Base-by-base conservation (phyloP, 2,113 vertebrate genomes). In the Leiothrix lutea region DNA sequence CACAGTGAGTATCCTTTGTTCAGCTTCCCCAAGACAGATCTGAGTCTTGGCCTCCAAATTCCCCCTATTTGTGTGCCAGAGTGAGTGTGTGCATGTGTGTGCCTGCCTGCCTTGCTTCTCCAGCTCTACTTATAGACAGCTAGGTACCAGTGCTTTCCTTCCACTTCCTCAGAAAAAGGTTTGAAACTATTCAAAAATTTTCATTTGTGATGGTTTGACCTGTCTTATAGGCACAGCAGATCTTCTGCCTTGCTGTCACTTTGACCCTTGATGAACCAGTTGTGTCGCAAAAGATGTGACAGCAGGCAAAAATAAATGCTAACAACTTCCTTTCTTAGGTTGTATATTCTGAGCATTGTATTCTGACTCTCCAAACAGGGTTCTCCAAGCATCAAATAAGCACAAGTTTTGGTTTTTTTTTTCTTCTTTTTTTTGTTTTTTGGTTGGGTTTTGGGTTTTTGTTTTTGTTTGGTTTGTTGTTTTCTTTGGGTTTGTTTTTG, bases 11-110 rank as follows among this genome's bases (percentile, higher is more conserved):
- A 44, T 44, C 6, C 70, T 74, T 88, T 58, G 42, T 24, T 82
- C 60, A 58, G 70, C 61, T 79, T 80, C 22, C 16, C 31, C 51
- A 19, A 40, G 45, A n/a, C 40, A 71, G 26, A 53, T 51, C 57
- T 45, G 21, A 26, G 35, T 56, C 51, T n/a, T 71, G 44, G 42
- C 48, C 47, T 87, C 56, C 51, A 42, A 54, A 66, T 62, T 80
- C 36, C 45, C n/a, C 23, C 8, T 50, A 2, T 64, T 5, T 65
- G 17, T 42, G 29, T 75, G 31, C n/a, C 14, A 5, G 29, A 12
- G 28, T 57, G 31, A 0, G 1, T 33, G 36, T 3, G 0, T 31
- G 26, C 28, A 47, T 1, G 1, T 2, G 6, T 1, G 1, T 74
- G n/a, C 22, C 44, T 67, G 69, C 36, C 53, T 60, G 64, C 23